Percentiles rank a stretch among this genome's conserved stretches.
These are phyloP conservation scores for Prionailurus viverrinus DNA, from an alignment of 2,113 vertebrate species.

Conservation along the genomic window DNA sequence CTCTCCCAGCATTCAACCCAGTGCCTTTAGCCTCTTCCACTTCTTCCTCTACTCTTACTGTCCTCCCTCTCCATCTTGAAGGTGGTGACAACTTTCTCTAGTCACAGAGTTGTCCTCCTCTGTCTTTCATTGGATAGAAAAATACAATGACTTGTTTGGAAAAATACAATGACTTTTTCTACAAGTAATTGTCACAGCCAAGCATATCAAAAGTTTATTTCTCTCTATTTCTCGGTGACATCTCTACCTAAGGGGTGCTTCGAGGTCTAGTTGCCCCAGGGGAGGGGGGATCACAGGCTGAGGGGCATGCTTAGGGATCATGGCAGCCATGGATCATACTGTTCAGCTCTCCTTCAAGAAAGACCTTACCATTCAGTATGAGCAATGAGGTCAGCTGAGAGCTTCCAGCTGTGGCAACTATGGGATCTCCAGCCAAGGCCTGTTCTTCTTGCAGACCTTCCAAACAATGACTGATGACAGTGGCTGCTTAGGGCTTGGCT, in stretches of 20 bases:
- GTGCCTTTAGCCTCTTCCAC: background rate
- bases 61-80: background rate
- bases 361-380: background rate
- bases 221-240: background rate
- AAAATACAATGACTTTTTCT: background rate
- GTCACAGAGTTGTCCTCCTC: background rate
- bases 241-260: background rate
- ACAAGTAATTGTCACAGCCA: background rate
- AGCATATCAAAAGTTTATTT: background rate
- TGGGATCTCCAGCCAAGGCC: background rate
- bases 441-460: background rate
- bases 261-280: background rate
- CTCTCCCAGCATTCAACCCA: background rate
- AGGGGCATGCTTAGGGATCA: accelerated
- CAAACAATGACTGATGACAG: background rate
- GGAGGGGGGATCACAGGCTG: background rate
- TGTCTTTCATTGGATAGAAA: background rate
- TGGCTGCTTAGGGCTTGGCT: background rate
- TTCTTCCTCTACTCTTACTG: background rate
- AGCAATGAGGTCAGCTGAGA: background rate
- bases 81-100: background rate
- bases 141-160: background rate
- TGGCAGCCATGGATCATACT: background rate
- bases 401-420: accelerated
- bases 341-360: background rate